Base-by-base conservation (phyloP, 2,888 invertebrate genomes). In the Lasioglossum oenotherae region DNA sequence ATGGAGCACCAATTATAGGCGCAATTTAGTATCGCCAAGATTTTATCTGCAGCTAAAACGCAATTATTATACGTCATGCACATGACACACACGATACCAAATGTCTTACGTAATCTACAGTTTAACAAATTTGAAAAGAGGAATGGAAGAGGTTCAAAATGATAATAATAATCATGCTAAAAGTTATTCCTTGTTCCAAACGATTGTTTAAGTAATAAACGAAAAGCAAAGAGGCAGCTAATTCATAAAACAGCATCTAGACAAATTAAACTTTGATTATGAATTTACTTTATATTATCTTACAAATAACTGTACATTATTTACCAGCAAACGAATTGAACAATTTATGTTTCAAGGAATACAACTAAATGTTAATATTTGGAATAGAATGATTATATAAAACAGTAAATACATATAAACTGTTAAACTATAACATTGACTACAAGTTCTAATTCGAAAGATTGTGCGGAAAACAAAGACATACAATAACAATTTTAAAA, bases 41-140 rank as follows among this genome's bases (percentile, higher is more conserved):
- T 76, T 76, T 41, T 76, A 64, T 76, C 64, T 44, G 14, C 44
- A 31, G 31, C 31, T 44, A 31, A 60, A 44, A 31, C 76, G 76
- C 35, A 78, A 23, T 78, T 77, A 44, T 77, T 67, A 44, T 64
- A 23, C 46, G 69, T n/a, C n/a, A 41, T 71, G 69, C 23, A 35
- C 19, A 60, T 27, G 23, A 35, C 6, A 78, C 12, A 41, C 76
- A 60, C 35, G 35, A 23, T n/a, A 46, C 16, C 23, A 8, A 38
- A 19, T 19, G 19, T 49, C 35, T 72, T 81, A 23, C 38, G 46
- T 64, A 77, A 60, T 69, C 14, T 71, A 23, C 31, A 80, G 27
- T 72, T 77, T 38, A 72, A 46, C 16, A 46, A 71, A 44, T n/a
- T n/a, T n/a, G 16, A 60, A 27, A 23, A 49, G 16, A 27, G n/a